A percentile compares a stretch with the other conserved stretches of the same genome.
Conservation (phyloP, 2,888 invertebrate species). For the Cryptus armator region DNA sequence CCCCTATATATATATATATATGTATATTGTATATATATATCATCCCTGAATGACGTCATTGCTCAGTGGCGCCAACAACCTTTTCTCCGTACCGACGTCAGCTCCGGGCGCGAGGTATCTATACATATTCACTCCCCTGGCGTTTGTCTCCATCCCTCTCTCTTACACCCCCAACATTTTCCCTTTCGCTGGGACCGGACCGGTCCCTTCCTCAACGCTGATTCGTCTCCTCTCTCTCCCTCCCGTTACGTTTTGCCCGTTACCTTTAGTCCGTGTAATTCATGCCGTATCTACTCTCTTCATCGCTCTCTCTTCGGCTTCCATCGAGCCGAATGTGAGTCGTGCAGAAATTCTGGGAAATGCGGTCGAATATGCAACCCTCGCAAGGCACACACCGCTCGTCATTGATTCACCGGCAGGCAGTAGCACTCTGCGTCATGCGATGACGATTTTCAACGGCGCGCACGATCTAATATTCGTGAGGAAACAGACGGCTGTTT, state of each 20-base stretch:
- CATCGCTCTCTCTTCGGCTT: background rate
- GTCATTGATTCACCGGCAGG: conserved; percentile 55
- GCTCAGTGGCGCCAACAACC: conserved; percentile 78
- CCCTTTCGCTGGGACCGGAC: background rate
- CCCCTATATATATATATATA: conserved; percentile 48
- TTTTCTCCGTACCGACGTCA: conserved; percentile 77
- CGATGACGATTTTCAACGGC: conserved; percentile 53
- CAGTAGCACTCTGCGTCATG: conserved; percentile 23
- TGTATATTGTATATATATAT: conserved; percentile 63
- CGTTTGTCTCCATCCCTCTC: conserved; percentile 9
- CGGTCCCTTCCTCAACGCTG: conserved; percentile 16
- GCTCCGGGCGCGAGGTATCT: conserved; percentile 55
- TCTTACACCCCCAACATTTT: conserved; percentile 19
- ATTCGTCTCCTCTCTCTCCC: background rate
- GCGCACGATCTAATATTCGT: conserved; percentile 27
- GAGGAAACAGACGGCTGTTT: conserved; percentile 14
- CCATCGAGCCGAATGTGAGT: background rate
- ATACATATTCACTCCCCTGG: conserved; percentile 39
- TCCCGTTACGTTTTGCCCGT: background rate
- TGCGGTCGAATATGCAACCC: conserved; percentile 48
- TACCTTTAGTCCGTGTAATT: background rate
- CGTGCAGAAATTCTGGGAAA: conserved; percentile 53
- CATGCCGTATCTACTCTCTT: background rate
- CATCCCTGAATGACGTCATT: conserved; percentile 79
- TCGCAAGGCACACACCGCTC: background rate